phyloP scores from a whole-genome alignment of 64 coral and sea anemone species.

The Pachyseris speciosa region DNA sequence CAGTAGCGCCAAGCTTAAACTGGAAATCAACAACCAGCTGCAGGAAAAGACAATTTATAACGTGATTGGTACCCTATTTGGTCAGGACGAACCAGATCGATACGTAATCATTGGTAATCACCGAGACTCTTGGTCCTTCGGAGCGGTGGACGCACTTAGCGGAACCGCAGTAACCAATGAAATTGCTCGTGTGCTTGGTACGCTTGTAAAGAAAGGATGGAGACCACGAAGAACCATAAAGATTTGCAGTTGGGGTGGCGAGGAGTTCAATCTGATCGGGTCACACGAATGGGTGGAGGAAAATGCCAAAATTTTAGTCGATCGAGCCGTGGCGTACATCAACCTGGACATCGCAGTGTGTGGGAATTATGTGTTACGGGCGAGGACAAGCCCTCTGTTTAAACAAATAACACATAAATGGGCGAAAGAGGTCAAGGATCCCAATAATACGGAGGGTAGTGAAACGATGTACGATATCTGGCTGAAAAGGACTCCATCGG shows the following conservation, averaged over 20 bases:
- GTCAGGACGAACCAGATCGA: slow-evolving; percentile 77
- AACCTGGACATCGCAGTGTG: slow-evolving; percentile 82
- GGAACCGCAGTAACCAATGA: slow-evolving; percentile 89
- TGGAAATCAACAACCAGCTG: slow-evolving; percentile 60
- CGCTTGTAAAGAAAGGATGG: slow-evolving; percentile 69
- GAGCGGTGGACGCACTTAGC: slow-evolving; percentile 80
- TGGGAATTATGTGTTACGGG: slow-evolving; percentile 73
- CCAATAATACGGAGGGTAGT: not conserved
- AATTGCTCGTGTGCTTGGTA: slow-evolving; percentile 78
- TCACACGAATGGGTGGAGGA: slow-evolving; percentile 88
- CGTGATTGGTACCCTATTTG: slow-evolving; percentile 82
- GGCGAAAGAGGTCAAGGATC: slow-evolving; percentile 57
- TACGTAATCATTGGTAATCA: slow-evolving; percentile 93
- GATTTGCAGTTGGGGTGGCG: slow-evolving; percentile 90
- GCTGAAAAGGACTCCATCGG: slow-evolving; percentile 46
- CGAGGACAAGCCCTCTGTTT: slow-evolving; percentile 73
- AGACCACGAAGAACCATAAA: slow-evolving; percentile 86
- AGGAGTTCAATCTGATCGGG: slow-evolving; percentile 76
- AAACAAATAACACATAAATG: slow-evolving; percentile 60
- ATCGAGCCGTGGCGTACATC: slow-evolving; percentile 77
- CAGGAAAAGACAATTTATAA: slow-evolving; percentile 71
- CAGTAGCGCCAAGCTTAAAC: slow-evolving; percentile 36
- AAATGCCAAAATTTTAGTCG: slow-evolving; percentile 66
- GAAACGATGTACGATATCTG: slow-evolving; percentile 78
- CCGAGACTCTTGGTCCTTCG: slow-evolving; percentile 89